Evolutionary conservation across 2,113 vertebrate genomes (phyloP).

Genomic region (Spea multiplicata): DNA sequence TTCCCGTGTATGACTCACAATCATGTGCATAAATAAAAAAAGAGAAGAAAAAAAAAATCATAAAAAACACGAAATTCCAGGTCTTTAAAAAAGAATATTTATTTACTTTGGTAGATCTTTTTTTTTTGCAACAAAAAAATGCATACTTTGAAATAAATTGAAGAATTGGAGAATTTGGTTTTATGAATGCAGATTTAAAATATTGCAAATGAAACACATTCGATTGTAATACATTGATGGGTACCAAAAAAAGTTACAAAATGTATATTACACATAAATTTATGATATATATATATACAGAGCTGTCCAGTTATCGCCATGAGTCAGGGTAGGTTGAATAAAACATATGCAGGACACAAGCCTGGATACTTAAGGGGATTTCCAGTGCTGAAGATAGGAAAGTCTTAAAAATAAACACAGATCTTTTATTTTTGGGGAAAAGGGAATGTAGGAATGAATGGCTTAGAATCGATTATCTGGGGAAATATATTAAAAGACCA

Average conservation of each 20-base stretch:
- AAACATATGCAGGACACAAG: no score
- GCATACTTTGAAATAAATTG: slow-evolving; percentile 56
- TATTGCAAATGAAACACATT: slow-evolving; percentile 19
- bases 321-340: not conserved
- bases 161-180: slow-evolving; percentile 24
- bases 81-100: slow-evolving; percentile 38
- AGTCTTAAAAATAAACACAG: no score
- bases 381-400: no score
- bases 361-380: no score
- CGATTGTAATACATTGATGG: not conserved
- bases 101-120: slow-evolving; percentile 48
- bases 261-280: not conserved
- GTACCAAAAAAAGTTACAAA: slow-evolving; percentile 23
- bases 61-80: not conserved
- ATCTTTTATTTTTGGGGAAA: no score
- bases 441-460: no score
- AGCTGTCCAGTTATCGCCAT: not conserved
- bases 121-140: slow-evolving; percentile 50
- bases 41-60: not conserved
- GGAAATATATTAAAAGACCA: no score
- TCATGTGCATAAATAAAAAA: no score
- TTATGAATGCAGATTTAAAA: slow-evolving; percentile 9
- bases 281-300: not conserved
- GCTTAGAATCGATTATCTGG: no score
- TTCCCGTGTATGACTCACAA: no score